phyloP scores from a whole-genome alignment of 30 jellyfish, hydroid and myxozoan genomes.

The Aurelia sp. region DNA sequence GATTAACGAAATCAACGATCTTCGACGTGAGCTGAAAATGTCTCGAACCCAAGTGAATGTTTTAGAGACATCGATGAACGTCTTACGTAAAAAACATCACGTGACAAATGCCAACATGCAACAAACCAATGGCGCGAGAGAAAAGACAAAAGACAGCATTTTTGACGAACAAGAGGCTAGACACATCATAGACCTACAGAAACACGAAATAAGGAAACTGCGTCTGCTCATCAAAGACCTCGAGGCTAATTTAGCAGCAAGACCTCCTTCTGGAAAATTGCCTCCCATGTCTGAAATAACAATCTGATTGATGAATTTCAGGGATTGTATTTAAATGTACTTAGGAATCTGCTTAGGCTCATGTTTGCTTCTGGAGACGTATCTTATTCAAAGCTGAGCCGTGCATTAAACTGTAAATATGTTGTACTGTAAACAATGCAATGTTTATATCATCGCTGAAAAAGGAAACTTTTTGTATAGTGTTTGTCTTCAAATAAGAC shows the following conservation, averaged over 20 bases:
- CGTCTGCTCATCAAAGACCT: constrained; percentile 83
- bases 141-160: constrained; percentile 23
- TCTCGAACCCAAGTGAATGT: constrained; percentile 96
- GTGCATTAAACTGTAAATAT: too few species aligned
- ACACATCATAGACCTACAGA: constrained; percentile 88
- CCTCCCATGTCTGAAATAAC: constrained; percentile 90
- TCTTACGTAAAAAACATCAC: constrained; percentile 78
- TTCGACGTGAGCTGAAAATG: constrained; percentile 89
- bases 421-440: too few species aligned
- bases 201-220: constrained; percentile 85
- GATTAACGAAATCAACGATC: constrained; percentile 93
- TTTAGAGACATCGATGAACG: constrained; percentile 83
- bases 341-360: too few species aligned
- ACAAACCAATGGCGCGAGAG: constrained; percentile 33
- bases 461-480: too few species aligned
- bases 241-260: constrained; percentile 87
- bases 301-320: background rate
- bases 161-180: constrained; percentile 80
- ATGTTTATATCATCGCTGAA: too few species aligned
- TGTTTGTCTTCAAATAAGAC: too few species aligned
- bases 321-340: too few species aligned
- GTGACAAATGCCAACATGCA: background rate
- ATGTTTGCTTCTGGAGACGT: too few species aligned
- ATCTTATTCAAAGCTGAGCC: too few species aligned
- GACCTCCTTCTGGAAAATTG: constrained; percentile 93